phyloP scores from a whole-genome alignment of 2,797 vertebrate species.

The Arremon aurantiirostris region DNA sequence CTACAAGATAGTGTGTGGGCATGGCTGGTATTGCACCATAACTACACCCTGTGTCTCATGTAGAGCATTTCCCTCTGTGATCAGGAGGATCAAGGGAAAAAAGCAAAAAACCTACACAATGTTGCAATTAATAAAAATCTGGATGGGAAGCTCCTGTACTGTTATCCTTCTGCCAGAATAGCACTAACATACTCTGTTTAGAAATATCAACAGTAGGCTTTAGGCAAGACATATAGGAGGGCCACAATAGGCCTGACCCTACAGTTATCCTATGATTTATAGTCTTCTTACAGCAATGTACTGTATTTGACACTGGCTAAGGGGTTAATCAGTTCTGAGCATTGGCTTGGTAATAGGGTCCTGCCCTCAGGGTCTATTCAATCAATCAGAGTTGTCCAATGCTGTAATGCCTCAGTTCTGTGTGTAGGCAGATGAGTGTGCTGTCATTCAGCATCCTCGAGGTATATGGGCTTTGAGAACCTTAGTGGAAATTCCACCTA shows the following conservation, averaged over 20 bases:
- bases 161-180: not conserved
- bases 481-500: conserved; percentile 37
- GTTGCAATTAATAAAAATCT: not conserved
- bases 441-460: conserved; percentile 27
- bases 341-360: conserved; percentile 58
- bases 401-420: conserved; percentile 34
- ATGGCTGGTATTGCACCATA: not conserved
- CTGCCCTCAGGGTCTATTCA: conserved; percentile 56
- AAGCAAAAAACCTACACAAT: not conserved
- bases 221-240: conserved; percentile 35
- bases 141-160: not conserved
- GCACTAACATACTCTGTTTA: not conserved
- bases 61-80: not conserved
- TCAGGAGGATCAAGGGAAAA: not conserved
- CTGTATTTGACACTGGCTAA: conserved; percentile 59
- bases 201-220: conserved; percentile 47
- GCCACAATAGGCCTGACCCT: conserved; percentile 53
- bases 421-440: conserved; percentile 63
- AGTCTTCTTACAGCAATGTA: conserved; percentile 50
- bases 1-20: fast-evolving
- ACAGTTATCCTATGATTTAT: conserved; percentile 63
- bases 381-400: conserved; percentile 61
- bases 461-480: conserved; percentile 18
- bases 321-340: conserved; percentile 64
- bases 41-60: not conserved